A percentile compares a stretch with the other conserved stretches of the same genome.
phyloP scores from a whole-genome alignment of 2,888 invertebrate genomes.

The Drosophila tanythrix region DNA sequence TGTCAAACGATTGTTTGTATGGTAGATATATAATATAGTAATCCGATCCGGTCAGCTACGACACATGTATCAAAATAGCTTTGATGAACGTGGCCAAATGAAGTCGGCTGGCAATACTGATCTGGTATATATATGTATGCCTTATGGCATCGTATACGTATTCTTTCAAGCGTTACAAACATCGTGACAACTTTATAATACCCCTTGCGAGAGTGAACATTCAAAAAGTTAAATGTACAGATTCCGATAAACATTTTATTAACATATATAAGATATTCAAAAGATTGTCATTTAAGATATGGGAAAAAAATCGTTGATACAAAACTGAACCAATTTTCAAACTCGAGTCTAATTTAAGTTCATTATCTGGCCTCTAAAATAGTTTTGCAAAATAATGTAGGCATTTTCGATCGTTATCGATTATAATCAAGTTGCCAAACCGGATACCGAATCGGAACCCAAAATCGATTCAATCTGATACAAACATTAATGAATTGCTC shows the following conservation, averaged over 20 bases:
- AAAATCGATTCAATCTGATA: background rate
- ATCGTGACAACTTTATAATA: background rate
- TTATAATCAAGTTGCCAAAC: background rate
- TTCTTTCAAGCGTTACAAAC: background rate
- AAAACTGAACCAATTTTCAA: background rate
- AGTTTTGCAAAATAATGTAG: background rate
- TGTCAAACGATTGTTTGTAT: background rate
- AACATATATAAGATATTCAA: background rate
- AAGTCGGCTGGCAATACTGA: background rate
- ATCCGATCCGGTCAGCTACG: background rate
- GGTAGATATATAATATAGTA: background rate
- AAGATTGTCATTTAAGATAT: background rate
- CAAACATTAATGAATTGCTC: background rate
- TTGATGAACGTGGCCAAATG: accelerated
- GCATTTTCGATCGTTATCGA: background rate
- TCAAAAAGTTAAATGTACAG: background rate
- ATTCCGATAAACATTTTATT: background rate
- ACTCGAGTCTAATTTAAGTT: background rate
- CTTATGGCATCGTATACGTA: background rate
- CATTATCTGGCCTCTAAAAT: background rate
- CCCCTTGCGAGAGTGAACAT: background rate
- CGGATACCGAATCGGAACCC: background rate
- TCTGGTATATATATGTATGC: background rate
- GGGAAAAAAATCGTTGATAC: background rate
- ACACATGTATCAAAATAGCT: background rate